phyloP scores from a whole-genome alignment of 1,140 invertebrate species.

The Trichogramma pretiosum region DNA sequence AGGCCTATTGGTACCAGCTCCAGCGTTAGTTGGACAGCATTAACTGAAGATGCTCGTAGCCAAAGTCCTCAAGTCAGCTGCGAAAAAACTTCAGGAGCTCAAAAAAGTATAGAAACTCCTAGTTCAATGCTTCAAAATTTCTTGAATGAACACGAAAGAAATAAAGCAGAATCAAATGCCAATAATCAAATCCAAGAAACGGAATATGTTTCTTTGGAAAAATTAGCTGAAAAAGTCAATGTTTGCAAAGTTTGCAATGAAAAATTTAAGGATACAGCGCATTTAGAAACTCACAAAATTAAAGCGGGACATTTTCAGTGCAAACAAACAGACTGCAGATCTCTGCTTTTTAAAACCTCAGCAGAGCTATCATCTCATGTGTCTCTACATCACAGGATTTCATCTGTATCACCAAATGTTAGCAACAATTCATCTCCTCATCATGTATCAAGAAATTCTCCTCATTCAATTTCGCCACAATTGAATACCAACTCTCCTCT shows the following conservation, averaged over 20 bases:
- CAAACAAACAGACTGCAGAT: constrained; percentile 39
- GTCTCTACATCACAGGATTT: constrained; percentile 34
- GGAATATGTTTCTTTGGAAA: constrained; percentile 44
- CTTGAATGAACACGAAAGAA: constrained; percentile 36
- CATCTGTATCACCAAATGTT: constrained; percentile 32
- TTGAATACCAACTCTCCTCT: constrained; percentile 23
- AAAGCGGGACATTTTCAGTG: constrained; percentile 44
- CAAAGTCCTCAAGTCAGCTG: constrained; percentile 12
- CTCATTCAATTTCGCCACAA: constrained; percentile 17
- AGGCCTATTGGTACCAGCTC: constrained; percentile 9
- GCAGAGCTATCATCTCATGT: constrained; percentile 40
- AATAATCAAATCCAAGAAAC: constrained; percentile 31
- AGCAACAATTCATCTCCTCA: constrained; percentile 22
- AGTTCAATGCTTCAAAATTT: constrained; percentile 36
- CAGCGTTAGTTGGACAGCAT: constrained; percentile 33
- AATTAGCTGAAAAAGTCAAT: constrained; percentile 38
- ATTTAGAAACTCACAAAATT: constrained; percentile 39
- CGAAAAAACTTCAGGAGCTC: constrained; percentile 5
- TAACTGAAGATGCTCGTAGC: constrained; percentile 25
- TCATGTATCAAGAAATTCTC: constrained; percentile 7
- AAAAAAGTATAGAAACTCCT: constrained; percentile 21
- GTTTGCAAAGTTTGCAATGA: constrained; percentile 44
- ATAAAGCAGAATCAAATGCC: constrained; percentile 29
- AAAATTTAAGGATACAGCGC: constrained; percentile 39
- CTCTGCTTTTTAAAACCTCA: constrained; percentile 31